Evolutionary conservation across 2,888 invertebrate genomes (phyloP), one percentile per base, ranked within the genome.

Genomic region (Cheilosia vulpina): DNA sequence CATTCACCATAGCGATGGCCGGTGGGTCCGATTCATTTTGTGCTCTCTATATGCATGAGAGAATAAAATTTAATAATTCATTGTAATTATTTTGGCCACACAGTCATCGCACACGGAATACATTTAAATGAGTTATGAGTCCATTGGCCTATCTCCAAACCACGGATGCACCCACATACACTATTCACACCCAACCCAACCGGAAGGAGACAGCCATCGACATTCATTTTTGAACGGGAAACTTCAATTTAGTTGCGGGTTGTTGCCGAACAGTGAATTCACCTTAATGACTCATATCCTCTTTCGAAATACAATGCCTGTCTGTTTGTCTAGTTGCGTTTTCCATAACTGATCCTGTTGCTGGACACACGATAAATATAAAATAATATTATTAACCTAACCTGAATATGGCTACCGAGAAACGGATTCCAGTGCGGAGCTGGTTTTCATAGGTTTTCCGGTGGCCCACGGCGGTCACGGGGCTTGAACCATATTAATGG

Each of bases 31-130:
- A 81, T 77, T 81, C 81, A 77, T 78, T 78, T 27, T 78, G 41
- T 65, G 21, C 75, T 53, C 62, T 68, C 79, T 79, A 65, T 73
- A 79, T 79, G 79, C 76, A 85, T 72, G 71, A 19, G 55, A 66
- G 62, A 47, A 81, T 85, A 81, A 81, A 76, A 76, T 81, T 85
- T 81, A 81, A 85, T 85, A 71, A 85, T 85, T 85, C 71, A 85
- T 66, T 66, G 71, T 81, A 85, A 85, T 85, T 85, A 85, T 81
- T 76, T 85, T 60, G 75, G 69, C 69, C 75, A 66, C 78, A 34
- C 31, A 66, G 63, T 65, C 69, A 52, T 66, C 71, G 84, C 80
- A 71, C 38, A 65, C 72, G 27, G 68, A 66, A 76, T 45, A 38
- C 71, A 50, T 60, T 81, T 81, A 76, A 81, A 81, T 85, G 85